Conservation (phyloP, 2,888 invertebrate genomes). For the Portevinia maculata region DNA sequence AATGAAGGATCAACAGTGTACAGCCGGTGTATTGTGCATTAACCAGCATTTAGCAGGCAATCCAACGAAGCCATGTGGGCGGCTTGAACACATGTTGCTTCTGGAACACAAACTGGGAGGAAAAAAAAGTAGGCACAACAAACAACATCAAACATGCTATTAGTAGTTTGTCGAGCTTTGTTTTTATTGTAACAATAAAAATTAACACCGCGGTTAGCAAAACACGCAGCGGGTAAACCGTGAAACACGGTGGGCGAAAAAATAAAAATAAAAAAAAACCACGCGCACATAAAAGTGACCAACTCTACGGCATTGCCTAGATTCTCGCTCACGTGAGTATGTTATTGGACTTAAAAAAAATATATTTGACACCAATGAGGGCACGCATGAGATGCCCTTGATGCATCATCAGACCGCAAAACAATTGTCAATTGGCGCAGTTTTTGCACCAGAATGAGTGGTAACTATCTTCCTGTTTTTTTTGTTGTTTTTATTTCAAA, state of each 20-base stretch:
- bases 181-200: constrained; percentile 74
- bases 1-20: constrained; percentile 63
- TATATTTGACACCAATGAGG: constrained; percentile 72
- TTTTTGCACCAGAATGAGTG: constrained; percentile 62
- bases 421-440: constrained; percentile 74
- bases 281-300: constrained; percentile 62
- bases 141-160: constrained; percentile 71
- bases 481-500: constrained; percentile 44
- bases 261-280: constrained; percentile 28
- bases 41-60: constrained; percentile 67
- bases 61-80: constrained; percentile 61
- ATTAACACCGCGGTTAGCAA: constrained; percentile 75
- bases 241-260: constrained; percentile 65
- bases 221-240: constrained; percentile 74
- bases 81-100: constrained; percentile 71
- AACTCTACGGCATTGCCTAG: constrained; percentile 35
- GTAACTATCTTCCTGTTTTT: constrained; percentile 50
- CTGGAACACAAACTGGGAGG: constrained; percentile 36
- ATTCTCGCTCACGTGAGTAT: constrained; percentile 34
- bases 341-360: constrained; percentile 46
- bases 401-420: constrained; percentile 75
- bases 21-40: constrained; percentile 57
- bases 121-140: constrained; percentile 52
- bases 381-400: constrained; percentile 75
- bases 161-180: constrained; percentile 74